These are phyloP conservation scores for Syngnathus rostellatus DNA, from an alignment of 2,797 vertebrate genomes.

Conservation along the genomic window DNA sequence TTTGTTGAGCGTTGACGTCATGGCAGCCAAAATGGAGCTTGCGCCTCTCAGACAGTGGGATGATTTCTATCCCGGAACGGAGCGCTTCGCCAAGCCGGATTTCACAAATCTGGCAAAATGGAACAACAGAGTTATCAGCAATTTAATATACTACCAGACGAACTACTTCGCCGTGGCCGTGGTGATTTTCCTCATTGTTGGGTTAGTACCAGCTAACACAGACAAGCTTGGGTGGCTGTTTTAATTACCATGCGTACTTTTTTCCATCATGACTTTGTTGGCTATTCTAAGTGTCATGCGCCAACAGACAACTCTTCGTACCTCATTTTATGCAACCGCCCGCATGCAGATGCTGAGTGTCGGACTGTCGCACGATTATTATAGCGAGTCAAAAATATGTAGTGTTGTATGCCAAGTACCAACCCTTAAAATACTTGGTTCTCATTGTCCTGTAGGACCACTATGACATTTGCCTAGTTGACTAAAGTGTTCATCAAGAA, in stretches of 20 bases:
- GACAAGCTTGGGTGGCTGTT: slow-evolving; percentile 20
- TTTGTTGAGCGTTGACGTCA: slow-evolving; percentile 44
- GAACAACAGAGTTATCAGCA: slow-evolving; percentile 93
- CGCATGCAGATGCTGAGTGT: background rate
- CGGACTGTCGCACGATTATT: background rate
- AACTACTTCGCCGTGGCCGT: slow-evolving; percentile 81
- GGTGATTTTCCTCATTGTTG: slow-evolving; percentile 80
- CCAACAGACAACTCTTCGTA: background rate
- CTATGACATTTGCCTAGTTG: too few relatives aligned
- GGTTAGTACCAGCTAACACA: slow-evolving; percentile 68
- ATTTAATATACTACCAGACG: slow-evolving; percentile 92
- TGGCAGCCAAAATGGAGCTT: slow-evolving; percentile 78
- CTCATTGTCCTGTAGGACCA: background rate
- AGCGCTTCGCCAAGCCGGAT: slow-evolving; percentile 82
- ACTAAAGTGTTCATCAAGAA: too few relatives aligned
- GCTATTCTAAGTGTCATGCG: slow-evolving; percentile 16
- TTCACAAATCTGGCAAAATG: slow-evolving; percentile 82
- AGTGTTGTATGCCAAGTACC: background rate
- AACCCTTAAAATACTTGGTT: background rate
- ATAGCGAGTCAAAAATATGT: background rate
- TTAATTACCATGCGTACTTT: slow-evolving; percentile 29
- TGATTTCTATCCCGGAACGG: slow-evolving; percentile 81
- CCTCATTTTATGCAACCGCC: background rate
- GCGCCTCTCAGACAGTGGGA: slow-evolving; percentile 84
- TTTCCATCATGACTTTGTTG: slow-evolving; percentile 22